Conservation (phyloP, 2,888 invertebrate species). For the Oligia fasciuncula region DNA sequence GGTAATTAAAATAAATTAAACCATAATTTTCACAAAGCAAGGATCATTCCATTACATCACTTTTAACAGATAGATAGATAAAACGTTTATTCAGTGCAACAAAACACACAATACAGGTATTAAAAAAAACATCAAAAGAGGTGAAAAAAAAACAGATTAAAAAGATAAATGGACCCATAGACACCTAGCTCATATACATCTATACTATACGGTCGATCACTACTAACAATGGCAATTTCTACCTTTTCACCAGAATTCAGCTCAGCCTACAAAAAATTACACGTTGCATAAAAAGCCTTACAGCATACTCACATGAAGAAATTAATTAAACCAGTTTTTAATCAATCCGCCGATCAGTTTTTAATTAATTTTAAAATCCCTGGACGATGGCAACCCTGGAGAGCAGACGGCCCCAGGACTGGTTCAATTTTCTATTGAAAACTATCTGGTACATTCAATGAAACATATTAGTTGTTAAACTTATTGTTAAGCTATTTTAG, state of each 20-base stretch:
- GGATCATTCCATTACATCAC: neutral
- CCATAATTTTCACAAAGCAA: neutral
- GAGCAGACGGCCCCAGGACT: constrained; percentile 60
- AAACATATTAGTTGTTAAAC: constrained; percentile 3
- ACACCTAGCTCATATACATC: too few relatives aligned
- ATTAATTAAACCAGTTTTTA: constrained; percentile 41
- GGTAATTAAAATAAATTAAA: neutral
- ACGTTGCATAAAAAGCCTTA: constrained; percentile 6
- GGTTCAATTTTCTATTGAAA: constrained; percentile 70
- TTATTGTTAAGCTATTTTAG: neutral
- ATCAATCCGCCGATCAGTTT: constrained; percentile 50
- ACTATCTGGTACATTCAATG: constrained; percentile 65
- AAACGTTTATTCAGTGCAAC: too few relatives aligned
- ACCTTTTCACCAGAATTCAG: neutral
- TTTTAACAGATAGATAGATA: neutral
- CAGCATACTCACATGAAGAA: constrained; percentile 35
- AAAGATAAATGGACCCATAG: too few relatives aligned
- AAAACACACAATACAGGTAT: too few relatives aligned
- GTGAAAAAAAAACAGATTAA: too few relatives aligned
- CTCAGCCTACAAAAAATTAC: constrained; percentile 10
- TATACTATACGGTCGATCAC: too few relatives aligned
- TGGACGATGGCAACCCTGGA: constrained; percentile 59
- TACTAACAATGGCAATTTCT: neutral
- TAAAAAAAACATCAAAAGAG: too few relatives aligned
- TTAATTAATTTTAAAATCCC: constrained; percentile 60